Base-by-base conservation (phyloP, 2,888 invertebrate species). In the Stomorhina lunata region DNA sequence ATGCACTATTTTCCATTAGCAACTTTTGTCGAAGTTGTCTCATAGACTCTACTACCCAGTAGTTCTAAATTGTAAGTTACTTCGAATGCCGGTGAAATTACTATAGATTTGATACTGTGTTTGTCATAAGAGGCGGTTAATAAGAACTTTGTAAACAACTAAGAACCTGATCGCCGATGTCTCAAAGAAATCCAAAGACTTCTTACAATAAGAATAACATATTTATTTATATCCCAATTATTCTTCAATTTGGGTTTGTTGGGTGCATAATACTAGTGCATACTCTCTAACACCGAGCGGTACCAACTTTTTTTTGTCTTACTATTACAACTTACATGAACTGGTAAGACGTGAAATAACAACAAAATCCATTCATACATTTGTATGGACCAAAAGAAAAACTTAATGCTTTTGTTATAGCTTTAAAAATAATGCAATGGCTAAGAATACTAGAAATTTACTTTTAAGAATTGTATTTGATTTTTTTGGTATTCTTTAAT, bases 1-100 rank as follows among this genome's bases (percentile, higher is more conserved):
- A 66, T 72, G 69, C 63, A 77, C 43, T 43, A 50, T 77, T 77
- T 77, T 40, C 20, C n/a, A 27, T 57, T 59, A 37, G 40, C n/a
- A n/a, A n/a, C 29, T 48, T 50, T 22, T 40, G 65, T 12, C 40
- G 25, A 22, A 61, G 43, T 63, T 32, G 32, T 40, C 22, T 63
- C 53, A 25, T 65, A 32, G 22, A 59, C 29, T 48, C 53, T 57
- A 40, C 15, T 32, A 15, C 48, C n/a, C n/a, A n/a, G n/a, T n/a
- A n/a, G n/a, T n/a, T n/a, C n/a, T n/a, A n/a, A n/a, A n/a, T n/a
- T n/a, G n/a, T n/a, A n/a, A n/a, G n/a, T n/a, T n/a, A n/a, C n/a
- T n/a, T n/a, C n/a, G n/a, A n/a, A n/a, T n/a, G n/a, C n/a, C n/a
- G n/a, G n/a, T n/a, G n/a, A n/a, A n/a, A n/a, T n/a, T n/a, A n/a